These are phyloP conservation scores for Peromyscus maniculatus DNA, from an alignment of 2,113 vertebrate genomes.

Conservation along the genomic window DNA sequence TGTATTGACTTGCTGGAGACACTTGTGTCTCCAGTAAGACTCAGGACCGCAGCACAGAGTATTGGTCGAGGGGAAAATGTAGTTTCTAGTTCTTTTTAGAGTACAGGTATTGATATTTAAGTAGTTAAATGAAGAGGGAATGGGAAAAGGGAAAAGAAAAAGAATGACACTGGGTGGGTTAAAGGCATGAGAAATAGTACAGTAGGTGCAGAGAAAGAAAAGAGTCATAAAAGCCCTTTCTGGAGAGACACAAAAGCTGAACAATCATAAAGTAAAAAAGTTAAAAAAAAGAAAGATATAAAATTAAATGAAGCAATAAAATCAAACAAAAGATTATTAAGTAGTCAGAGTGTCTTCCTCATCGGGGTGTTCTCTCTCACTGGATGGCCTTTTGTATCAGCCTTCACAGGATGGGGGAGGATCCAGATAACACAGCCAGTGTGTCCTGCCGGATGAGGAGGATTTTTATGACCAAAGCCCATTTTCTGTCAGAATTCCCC, in stretches of 20 bases:
- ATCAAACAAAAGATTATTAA: not conserved
- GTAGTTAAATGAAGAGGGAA: not conserved
- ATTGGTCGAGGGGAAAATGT: not conserved
- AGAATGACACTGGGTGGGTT: not conserved
- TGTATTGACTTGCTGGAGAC: not conserved
- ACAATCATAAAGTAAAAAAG: not conserved
- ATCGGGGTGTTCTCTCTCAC: not conserved
- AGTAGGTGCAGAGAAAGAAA: not conserved
- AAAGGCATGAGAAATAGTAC: not conserved
- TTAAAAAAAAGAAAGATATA: not conserved
- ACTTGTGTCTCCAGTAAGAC: not conserved
- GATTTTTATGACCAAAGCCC: not conserved
- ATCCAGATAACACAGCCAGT: not conserved
- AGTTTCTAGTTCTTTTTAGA: not conserved
- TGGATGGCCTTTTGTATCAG: not conserved
- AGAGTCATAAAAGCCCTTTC: not conserved
- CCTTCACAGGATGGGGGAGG: not conserved
- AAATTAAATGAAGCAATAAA: not conserved
- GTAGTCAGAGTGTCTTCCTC: not conserved
- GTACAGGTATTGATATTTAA: not conserved
- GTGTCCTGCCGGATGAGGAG: not conserved
- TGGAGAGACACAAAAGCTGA: not conserved
- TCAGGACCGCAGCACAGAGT: too few relatives aligned
- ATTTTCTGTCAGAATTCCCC: not conserved
- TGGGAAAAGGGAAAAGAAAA: not conserved